These are phyloP conservation scores for Lophura nycthemera DNA, from an alignment of 2,113 vertebrate species.

Conservation along the genomic window DNA sequence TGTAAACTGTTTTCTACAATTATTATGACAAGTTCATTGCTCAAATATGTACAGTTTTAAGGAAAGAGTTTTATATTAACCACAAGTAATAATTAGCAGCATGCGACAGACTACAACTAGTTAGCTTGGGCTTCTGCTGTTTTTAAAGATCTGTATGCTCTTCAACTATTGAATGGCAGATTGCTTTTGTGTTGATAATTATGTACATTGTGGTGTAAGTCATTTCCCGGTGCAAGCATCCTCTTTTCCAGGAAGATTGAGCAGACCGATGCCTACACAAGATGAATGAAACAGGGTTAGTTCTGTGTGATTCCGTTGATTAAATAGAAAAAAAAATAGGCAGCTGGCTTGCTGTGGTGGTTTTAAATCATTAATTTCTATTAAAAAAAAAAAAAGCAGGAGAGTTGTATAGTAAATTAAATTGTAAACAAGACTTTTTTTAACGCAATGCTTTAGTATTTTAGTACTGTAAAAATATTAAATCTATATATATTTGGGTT, in stretches of 20 bases:
- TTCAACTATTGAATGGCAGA: constrained; percentile 48
- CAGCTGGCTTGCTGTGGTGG: constrained; percentile 96
- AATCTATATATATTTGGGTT: constrained; percentile 86
- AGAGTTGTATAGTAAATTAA: constrained; percentile 99
- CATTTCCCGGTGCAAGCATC: constrained; percentile 62
- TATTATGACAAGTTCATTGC: constrained; percentile 72
- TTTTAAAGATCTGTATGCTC: constrained; percentile 33
- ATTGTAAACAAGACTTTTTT: constrained; percentile 85
- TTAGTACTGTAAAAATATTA: constrained; percentile 92
- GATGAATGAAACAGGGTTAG: constrained; percentile 88
- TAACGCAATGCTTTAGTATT: constrained; percentile 90
- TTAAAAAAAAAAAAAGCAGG: constrained; percentile 81
- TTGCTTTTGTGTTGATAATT: constrained; percentile 66
- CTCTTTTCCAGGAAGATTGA: constrained; percentile 74
- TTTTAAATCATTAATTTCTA: constrained; percentile 92
- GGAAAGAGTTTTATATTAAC: constrained; percentile 71
- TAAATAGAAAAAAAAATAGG: constrained; percentile 78
- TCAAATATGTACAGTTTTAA: constrained; percentile 73
- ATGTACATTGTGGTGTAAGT: constrained; percentile 60
- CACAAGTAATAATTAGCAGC: constrained; percentile 71
- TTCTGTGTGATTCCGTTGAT: constrained; percentile 76
- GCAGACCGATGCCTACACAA: constrained; percentile 73
- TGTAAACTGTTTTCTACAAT: constrained; percentile 77
- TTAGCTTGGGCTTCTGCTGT: constrained; percentile 58
- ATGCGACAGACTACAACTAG: constrained; percentile 62